Base-by-base conservation (phyloP, 2,888 invertebrate genomes). In the Entomobrya multifasciata region DNA sequence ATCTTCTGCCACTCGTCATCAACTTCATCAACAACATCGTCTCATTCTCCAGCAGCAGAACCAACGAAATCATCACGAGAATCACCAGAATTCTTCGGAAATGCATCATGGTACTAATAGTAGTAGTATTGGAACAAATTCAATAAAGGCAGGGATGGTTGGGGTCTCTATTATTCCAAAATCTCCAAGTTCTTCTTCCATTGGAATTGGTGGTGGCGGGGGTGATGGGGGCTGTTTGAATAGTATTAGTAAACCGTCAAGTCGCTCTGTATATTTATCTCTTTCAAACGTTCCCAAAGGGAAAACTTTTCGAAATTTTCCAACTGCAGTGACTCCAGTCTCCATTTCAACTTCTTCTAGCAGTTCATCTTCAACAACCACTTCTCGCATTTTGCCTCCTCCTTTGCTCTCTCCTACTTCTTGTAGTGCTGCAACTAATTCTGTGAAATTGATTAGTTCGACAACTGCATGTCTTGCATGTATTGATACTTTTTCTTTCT, bases 261-360 rank as follows among this genome's bases (percentile, higher is more conserved):
- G 86, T 55, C 89, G 89, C 47, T 89, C 89, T 88, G 80, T 89
- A 72, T 89, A 89, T 79, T 74, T 89, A 41, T 88, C 87, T 70
- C 80, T 89, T 41, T 87, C 89, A 36, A 89, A 89, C 81, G 89
- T 89, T 67, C 89, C 89, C 8, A 89, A 87, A 57, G 89, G 89
- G 78, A 89, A 89, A 81, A 57, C 86, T 44, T 89, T 76, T 62
- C 82, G 87, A 82, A 87, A 80, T 30, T 89, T 89, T 84, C 84
- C 86, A 22, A 62, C 52, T 41, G 62, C 80, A 62, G 87, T 72
- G 36, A 74, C 79, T n/a, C 74, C 87, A 36, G 67, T 70, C 65
- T 47, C 78, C 41, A 27, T 78, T 65, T 60, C 72, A 52, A 27
- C 85, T 76, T 70, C 82, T 10, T 13, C 49, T 60, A 77, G 77